phyloP scores from a whole-genome alignment of 2,888 invertebrate species.

The Sesamia inferens region DNA sequence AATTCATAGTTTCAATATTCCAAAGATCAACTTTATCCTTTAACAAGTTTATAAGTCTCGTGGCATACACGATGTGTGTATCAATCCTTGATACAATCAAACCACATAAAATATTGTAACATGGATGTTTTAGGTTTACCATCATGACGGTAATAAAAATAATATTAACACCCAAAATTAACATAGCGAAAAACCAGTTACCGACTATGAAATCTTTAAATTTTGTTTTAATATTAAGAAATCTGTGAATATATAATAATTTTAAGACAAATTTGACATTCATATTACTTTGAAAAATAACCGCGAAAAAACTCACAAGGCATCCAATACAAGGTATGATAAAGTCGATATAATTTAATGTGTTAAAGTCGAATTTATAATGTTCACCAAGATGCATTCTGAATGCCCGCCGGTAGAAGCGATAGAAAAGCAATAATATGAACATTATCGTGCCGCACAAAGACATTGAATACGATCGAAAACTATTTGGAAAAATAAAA shows the following conservation, averaged over 20 bases:
- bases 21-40: slow-evolving; percentile 37
- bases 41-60: slow-evolving; percentile 20
- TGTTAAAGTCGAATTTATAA: not conserved
- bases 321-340: not conserved
- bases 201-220: slow-evolving; percentile 13
- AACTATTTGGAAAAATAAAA: slow-evolving; percentile 9
- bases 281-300: not conserved
- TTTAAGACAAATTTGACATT: slow-evolving; percentile 15
- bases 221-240: slow-evolving; percentile 6
- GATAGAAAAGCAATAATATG: slow-evolving; percentile 7
- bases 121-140: not conserved
- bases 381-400: not conserved
- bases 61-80: slow-evolving; percentile 20
- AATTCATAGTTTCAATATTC: slow-evolving; percentile 15
- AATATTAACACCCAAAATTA: not conserved
- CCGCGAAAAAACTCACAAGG: not conserved
- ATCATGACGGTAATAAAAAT: not conserved
- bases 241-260: slow-evolving; percentile 13
- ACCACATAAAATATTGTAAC: not conserved
- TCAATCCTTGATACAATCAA: slow-evolving; percentile 9
- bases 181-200: slow-evolving; percentile 20
- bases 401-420: not conserved
- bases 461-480: not conserved
- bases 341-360: not conserved
- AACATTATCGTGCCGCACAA: slow-evolving; percentile 1